Percentiles rank a stretch among this genome's conserved stretches.
Conservation (phyloP, 2,888 invertebrate genomes). For the Caenorhabditis afra region DNA sequence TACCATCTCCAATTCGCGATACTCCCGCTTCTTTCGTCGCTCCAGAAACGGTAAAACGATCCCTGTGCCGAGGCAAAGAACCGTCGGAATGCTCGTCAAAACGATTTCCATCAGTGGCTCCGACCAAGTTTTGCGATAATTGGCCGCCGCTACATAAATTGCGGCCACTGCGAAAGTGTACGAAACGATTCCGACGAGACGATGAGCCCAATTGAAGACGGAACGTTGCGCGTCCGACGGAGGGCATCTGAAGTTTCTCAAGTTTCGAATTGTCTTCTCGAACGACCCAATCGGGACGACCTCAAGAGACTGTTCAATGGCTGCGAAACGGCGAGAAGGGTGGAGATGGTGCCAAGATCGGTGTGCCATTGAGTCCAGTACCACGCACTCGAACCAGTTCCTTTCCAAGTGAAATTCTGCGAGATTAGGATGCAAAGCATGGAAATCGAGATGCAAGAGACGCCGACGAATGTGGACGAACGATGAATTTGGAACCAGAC, state of each 20-base stretch:
- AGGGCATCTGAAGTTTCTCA: conserved; percentile 19
- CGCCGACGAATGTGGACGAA: conserved; percentile 52
- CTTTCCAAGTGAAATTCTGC: conserved; percentile 56
- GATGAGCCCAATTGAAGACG: conserved; percentile 45
- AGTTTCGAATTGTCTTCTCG: no score
- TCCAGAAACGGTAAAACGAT: conserved; percentile 1
- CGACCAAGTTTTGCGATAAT: conserved; percentile 61
- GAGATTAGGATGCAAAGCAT: conserved; percentile 56
- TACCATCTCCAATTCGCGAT: conserved; percentile 37
- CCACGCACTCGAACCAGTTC: conserved; percentile 46
- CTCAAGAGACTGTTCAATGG: conserved; percentile 54
- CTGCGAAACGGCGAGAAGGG: conserved; percentile 29
- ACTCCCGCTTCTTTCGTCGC: neutral
- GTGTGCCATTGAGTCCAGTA: conserved; percentile 59
- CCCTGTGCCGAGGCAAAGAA: conserved; percentile 14
- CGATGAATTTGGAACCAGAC: conserved; percentile 65
- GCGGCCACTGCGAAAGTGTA: conserved; percentile 51
- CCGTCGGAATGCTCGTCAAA: conserved; percentile 39
- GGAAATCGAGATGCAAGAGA: conserved; percentile 51
- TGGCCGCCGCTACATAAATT: conserved; percentile 54
- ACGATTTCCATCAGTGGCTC: conserved; percentile 53
- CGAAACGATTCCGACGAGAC: conserved; percentile 34
- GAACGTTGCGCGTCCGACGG: conserved; percentile 20
- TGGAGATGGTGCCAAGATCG: conserved; percentile 50
- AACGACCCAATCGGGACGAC: conserved; percentile 9